Base-by-base conservation (phyloP, 2,888 invertebrate species). In the Bibio marci region DNA sequence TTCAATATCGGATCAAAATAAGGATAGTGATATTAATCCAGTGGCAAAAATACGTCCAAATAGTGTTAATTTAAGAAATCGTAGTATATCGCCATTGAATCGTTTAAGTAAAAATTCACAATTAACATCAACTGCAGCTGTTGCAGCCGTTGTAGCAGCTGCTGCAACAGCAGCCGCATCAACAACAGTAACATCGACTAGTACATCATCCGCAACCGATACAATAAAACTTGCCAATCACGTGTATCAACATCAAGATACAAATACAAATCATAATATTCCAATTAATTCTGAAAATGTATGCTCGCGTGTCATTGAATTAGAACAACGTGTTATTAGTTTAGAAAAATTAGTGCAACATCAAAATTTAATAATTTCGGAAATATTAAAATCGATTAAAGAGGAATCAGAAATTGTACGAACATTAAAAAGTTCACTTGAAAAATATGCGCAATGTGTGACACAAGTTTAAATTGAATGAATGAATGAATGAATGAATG, bases 401-500 rank as follows among this genome's bases (percentile, higher is more conserved):
- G 61, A 69, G 36, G 80, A 80, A 56, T 63, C 66, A 2, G 76
- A 76, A 44, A 70, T 71, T 53, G 67, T 80, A 30, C 66, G 67
- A 47, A 59, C 71, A 42, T 54, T 81, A 45, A 76, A 80, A 48
- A 64, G 65, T 32, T 73, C 78, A 55, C 57, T 80, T 40, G 77
- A 78, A 47, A 80, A 77, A 57, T 64, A 80, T 43, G 71, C 73
- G 45, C 73, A 75, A 48, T 74, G 75, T 52, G 75, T 77, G 51
- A 76, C 77, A 53, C 76, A 77, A 59, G 79, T 79, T 58, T 78
- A 70, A 58, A 22, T 22, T 6, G 22, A 22, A 22, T 22, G 22
- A 22, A 22, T 22, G n/a, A n/a, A n/a, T n/a, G n/a, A n/a, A n/a
- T n/a, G n/a, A n/a, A n/a, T n/a, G n/a, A n/a, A n/a, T n/a, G n/a